Percentiles rank a stretch among this genome's conserved stretches.
phyloP scores from a whole-genome alignment of 2,888 invertebrate genomes.

The Pristionchus exspectatus region DNA sequence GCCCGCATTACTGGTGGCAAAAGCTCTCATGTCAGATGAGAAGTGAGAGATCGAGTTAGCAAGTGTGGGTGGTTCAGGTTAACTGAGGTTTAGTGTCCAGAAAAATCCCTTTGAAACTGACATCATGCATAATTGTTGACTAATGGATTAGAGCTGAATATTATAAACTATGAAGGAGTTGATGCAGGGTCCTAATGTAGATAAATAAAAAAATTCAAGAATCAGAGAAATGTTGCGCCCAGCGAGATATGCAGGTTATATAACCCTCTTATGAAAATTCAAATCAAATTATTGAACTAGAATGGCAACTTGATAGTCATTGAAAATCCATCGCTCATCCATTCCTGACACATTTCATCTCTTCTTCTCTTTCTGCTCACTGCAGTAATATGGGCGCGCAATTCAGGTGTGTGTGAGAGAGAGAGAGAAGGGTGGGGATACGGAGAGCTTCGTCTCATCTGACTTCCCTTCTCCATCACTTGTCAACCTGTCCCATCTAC shows the following conservation, averaged over 20 bases:
- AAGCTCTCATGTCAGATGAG: not conserved
- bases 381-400: constrained; percentile 34
- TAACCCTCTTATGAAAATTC: no score
- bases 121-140: no score
- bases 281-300: no score
- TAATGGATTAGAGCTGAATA: no score
- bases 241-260: no score
- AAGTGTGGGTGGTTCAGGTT: not conserved
- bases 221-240: no score
- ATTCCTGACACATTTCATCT: not conserved
- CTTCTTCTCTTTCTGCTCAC: constrained; percentile 21
- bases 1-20: not conserved
- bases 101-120: no score
- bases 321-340: not conserved
- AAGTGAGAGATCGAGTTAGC: not conserved
- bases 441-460: constrained; percentile 12
- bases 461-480: constrained; percentile 26
- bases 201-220: no score
- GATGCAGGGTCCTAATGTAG: no score
- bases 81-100: not conserved
- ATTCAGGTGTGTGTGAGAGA: constrained; percentile 29
- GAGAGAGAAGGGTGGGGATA: not conserved
- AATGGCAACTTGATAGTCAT: not conserved
- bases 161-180: not conserved
- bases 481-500: not conserved